Evolutionary conservation across 2,797 vertebrate genomes (phyloP), one percentile per base, ranked within the genome.

Genomic region (Vipera latastei): DNA sequence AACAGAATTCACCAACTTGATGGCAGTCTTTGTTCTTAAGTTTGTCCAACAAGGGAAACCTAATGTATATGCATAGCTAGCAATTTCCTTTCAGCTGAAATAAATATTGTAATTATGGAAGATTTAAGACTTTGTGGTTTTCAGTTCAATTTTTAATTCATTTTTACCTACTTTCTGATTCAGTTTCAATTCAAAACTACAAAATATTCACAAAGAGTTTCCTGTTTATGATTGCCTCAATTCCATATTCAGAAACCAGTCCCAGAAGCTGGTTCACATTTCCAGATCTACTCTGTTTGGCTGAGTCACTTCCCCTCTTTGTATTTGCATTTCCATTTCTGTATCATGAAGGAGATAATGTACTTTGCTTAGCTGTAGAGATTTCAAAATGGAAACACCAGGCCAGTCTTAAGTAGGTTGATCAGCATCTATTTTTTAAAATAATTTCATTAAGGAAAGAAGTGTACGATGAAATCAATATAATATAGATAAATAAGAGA

Each of bases 151-250:
- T 85, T 63, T 22, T 86, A 14, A 53, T 20, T 65, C 48, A 25
- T 90, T 44, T 53, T 12, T 63, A 51, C 56, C 87, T 73, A 59
- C 44, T 93, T 93, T 91, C 92, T 86, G 38, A 91, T 89, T 69
- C 59, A 89, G n/a, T 89, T 93, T 89, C 86, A 63, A 53, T 56
- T 56, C 57, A 85, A 89, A 91, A 85, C 61, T 59, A 91, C 69
- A 89, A 87, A 86, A 89, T 86, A 88, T 90, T 92, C 86, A 92
- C 63, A 88, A 90, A 88, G 22, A 38, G 53, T 90, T 65, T 92
- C 18, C 20, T 56, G 4, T 90, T 91, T 89, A 63, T 91, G 69
- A 25, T 48, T n/a, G 38, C 32, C 53, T 94, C 8, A 85, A 26
- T 4, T 91, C 44, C 26, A 59, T 56, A 78, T 16, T 89, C 69